phyloP scores from a whole-genome alignment of 92 coral and sea anemone genomes.

The Phymanthus crucifer region DNA sequence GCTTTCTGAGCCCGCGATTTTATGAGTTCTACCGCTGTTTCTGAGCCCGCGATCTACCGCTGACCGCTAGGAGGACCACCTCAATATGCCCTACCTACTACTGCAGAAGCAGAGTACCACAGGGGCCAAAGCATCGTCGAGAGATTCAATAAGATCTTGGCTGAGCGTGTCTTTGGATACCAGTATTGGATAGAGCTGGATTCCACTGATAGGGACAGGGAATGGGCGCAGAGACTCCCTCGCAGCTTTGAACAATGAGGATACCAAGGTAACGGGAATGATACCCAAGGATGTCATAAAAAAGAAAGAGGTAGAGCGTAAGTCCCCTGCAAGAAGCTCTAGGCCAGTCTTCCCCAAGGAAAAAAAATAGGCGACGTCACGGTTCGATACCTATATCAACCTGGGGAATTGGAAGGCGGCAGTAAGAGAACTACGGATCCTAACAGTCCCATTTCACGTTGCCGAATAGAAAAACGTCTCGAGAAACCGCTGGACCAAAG shows the following conservation, averaged over 20 bases:
- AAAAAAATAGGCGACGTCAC: background rate
- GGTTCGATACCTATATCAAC: slow-evolving; percentile 14
- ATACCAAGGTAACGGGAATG: background rate
- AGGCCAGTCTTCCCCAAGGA: background rate
- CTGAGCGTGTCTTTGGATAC: slow-evolving; percentile 24
- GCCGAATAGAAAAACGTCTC: too few species aligned
- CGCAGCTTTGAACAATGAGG: slow-evolving; percentile 19
- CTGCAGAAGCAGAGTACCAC: slow-evolving; percentile 2
- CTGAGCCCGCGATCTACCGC: too few species aligned
- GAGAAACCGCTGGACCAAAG: too few species aligned
- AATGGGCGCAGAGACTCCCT: slow-evolving; percentile 19
- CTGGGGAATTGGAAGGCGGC: slow-evolving; percentile 27
- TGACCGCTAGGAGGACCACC: too few species aligned
- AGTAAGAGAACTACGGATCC: slow-evolving; percentile 28
- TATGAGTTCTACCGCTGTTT: too few species aligned
- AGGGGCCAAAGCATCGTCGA: slow-evolving; percentile 3
- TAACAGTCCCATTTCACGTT: background rate
- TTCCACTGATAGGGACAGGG: background rate
- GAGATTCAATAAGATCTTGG: slow-evolving; percentile 1
- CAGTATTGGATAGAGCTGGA: slow-evolving; percentile 17
- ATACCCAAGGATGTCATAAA: background rate
- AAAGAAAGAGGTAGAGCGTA: background rate
- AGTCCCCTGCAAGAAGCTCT: background rate
- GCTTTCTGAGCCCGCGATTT: too few species aligned
- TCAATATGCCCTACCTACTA: too few species aligned